Evolutionary conservation across 2,888 invertebrate genomes (phyloP).

Genomic region (Zhuqinia jingwanae): DNA sequence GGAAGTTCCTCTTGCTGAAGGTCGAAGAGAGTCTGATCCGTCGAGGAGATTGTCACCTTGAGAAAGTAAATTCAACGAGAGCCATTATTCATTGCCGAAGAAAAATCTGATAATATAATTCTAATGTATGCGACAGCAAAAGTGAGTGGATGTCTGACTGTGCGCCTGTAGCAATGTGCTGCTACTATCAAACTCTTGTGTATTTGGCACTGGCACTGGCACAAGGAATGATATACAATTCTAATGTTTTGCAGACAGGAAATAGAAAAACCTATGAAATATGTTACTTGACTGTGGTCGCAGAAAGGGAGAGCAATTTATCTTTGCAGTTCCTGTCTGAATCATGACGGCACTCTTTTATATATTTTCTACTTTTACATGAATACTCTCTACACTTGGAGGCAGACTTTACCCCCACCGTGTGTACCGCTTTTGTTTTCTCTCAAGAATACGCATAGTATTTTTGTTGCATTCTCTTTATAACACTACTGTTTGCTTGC

Average conservation of each 20-base stretch:
- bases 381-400: neutral
- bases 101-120: conserved; percentile 39
- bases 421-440: conserved; percentile 31
- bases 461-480: neutral
- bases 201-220: too few relatives aligned
- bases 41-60: conserved; percentile 73
- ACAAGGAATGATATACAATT: conserved; percentile 12
- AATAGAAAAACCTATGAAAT: conserved; percentile 55
- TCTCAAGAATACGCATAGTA: neutral
- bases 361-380: neutral
- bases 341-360: conserved; percentile 36
- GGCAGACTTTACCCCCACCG: conserved; percentile 27
- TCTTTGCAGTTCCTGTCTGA: conserved; percentile 57
- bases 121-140: conserved; percentile 33
- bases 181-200: conserved; percentile 2
- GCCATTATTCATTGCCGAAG: conserved; percentile 34
- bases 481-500: neutral
- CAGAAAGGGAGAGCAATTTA: conserved; percentile 61
- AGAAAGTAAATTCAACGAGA: conserved; percentile 36
- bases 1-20: conserved; percentile 64
- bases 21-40: conserved; percentile 67
- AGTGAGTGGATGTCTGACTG: neutral
- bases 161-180: neutral
- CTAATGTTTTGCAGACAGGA: conserved; percentile 34
- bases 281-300: conserved; percentile 59